Evolutionary conservation across 2,797 vertebrate genomes (phyloP).

Genomic region (Fratercula arctica): DNA sequence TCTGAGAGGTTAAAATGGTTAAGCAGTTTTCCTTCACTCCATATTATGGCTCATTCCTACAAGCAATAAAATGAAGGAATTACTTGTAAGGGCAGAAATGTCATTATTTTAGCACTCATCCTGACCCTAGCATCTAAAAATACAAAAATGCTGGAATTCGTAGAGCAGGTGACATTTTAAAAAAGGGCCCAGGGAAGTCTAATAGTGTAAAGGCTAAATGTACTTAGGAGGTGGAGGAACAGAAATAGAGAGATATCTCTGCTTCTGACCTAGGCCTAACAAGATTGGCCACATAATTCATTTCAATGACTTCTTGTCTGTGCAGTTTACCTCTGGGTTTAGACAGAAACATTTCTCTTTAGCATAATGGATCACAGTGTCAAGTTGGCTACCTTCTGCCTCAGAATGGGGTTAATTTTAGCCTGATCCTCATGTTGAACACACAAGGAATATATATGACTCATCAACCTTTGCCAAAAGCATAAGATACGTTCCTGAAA

Average conservation of each 20-base stretch:
- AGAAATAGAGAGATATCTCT: conserved; percentile 71
- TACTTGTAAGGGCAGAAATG: conserved; percentile 70
- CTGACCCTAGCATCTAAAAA: conserved; percentile 76
- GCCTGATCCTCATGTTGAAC: conserved; percentile 58
- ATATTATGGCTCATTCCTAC: conserved; percentile 57
- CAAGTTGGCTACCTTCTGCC: conserved; percentile 65
- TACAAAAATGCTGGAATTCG: conserved; percentile 76
- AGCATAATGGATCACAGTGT: conserved; percentile 69
- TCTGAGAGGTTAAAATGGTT: conserved; percentile 66
- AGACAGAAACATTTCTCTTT: conserved; percentile 70
- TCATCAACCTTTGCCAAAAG: conserved; percentile 67
- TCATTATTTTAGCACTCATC: conserved; percentile 73
- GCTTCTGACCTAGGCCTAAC: conserved; percentile 66
- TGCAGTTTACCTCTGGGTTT: conserved; percentile 71
- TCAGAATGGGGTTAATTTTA: conserved; percentile 71
- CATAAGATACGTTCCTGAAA: conserved; percentile 31
- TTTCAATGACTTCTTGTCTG: conserved; percentile 73
- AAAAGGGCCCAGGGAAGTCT: conserved; percentile 64
- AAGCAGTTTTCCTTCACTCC: conserved; percentile 56
- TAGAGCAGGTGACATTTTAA: conserved; percentile 75
- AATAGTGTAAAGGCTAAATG: conserved; percentile 73
- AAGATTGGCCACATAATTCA: conserved; percentile 70
- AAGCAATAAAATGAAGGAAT: conserved; percentile 68
- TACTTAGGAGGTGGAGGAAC: conserved; percentile 57
- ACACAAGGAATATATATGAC: conserved; percentile 67